Evolutionary conservation across 1,140 invertebrate genomes (phyloP).

Genomic region (Drosophila persimilis): DNA sequence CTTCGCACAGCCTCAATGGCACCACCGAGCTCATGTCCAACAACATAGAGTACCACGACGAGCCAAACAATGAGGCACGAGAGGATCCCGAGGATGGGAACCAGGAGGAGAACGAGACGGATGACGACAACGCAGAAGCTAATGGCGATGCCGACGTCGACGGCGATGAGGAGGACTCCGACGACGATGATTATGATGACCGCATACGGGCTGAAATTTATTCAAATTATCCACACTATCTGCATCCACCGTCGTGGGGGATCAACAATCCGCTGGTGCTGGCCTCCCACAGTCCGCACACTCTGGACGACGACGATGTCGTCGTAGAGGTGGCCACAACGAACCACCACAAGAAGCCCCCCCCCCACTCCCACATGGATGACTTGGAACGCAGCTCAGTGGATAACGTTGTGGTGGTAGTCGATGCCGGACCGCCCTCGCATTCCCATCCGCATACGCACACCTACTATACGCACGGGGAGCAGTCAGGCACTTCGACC

Average conservation of each 20-base stretch:
- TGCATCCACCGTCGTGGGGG: conserved; percentile 79
- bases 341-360: conserved; percentile 18
- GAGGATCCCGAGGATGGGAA: conserved; percentile 14
- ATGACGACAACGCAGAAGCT: conserved; percentile 5
- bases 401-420: conserved; percentile 71
- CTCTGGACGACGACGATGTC: conserved; percentile 73
- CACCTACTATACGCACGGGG: conserved; percentile 65
- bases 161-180: conserved; percentile 15
- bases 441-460: conserved; percentile 56
- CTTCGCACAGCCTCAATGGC: conserved; percentile 46
- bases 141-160: conserved; percentile 11
- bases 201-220: conserved; percentile 81
- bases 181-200: conserved; percentile 78
- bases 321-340: conserved; percentile 54
- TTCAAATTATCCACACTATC: conserved; percentile 81
- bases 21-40: conserved; percentile 68
- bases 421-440: conserved; percentile 60
- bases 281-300: conserved; percentile 79
- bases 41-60: conserved; percentile 72
- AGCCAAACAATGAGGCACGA: conserved; percentile 47
- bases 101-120: conserved; percentile 16
- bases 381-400: conserved; percentile 55
- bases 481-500: conserved; percentile 39
- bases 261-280: conserved; percentile 79
- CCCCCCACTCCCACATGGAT: conserved; percentile 24